Evolutionary conservation across 2,888 invertebrate species (phyloP), one percentile per base, ranked within the genome.

Genomic region (Eristalinus aeneus): DNA sequence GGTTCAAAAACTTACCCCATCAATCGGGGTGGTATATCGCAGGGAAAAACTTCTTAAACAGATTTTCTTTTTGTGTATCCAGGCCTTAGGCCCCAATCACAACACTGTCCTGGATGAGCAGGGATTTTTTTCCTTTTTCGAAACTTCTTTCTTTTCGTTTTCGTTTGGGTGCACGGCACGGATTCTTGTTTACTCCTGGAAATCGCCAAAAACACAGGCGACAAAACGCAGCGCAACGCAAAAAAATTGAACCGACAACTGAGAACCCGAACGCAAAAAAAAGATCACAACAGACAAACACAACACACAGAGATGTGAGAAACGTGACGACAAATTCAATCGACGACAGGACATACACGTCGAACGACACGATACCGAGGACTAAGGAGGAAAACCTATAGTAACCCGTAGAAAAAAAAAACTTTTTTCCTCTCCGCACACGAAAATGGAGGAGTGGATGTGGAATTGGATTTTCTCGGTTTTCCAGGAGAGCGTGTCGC

Each of bases 331-430:
- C 67, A 39, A 80, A 74, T 80, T 63, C 31, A 64, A 73, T 76
- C 72, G 71, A 81, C 81, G 81, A 61, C 76, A 68, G 76, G 81
- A 77, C 85, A 81, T 81, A 81, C 68, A 85, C 72, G 72, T 67
- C 81, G 72, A 76, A 68, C 72, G 76, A 81, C 81, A 76, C 23
- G 64, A 76, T 77, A 81, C 81, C 85, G 81, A 81, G 81, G 85
- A 85, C 85, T 85, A 81, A 85, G 76, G 81, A 80, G 75, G 54
- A 80, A 79, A 84, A 75, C 56, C 63, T 73, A 64, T 81, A 73
- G 80, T 85, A 73, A 73, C 65, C 60, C 58, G 56, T 64, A 34
- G 76, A 74, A 65, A 74, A 85, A 81, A 80, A 84, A 80, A 85
- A 67, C 12, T 0, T 34, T 34, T 67, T 65, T 31, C n/a, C 71